A percentile compares a stretch with the other conserved stretches of the same genome.
phyloP scores from a whole-genome alignment of 1,140 invertebrate genomes.

The Papilio helenus region DNA sequence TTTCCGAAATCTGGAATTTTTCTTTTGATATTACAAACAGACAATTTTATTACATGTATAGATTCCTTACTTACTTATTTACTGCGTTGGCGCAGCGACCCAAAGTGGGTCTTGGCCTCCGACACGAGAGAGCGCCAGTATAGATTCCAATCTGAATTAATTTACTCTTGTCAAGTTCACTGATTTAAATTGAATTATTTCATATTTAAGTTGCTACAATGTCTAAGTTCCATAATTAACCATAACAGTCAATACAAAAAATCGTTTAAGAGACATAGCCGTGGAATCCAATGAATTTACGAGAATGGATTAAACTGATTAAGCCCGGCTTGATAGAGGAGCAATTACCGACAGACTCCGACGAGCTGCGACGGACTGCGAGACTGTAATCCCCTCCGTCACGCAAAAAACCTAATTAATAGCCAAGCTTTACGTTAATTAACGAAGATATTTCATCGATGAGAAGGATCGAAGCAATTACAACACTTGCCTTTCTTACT shows the following conservation, averaged over 20 bases:
- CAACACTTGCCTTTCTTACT: neutral
- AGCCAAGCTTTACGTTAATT: slow-evolving; percentile 70
- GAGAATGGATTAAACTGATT: slow-evolving; percentile 47
- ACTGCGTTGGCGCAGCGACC: no score
- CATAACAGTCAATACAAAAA: neutral
- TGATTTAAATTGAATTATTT: neutral
- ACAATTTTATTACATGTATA: no score
- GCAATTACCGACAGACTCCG: slow-evolving; percentile 62
- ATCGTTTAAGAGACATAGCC: slow-evolving; percentile 11
- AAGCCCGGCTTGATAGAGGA: slow-evolving; percentile 49
- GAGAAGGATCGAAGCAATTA: slow-evolving; percentile 27
- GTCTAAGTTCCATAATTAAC: neutral
- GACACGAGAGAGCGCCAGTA: no score
- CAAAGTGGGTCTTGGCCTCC: no score
- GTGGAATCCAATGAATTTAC: slow-evolving; percentile 35
- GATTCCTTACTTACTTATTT: no score
- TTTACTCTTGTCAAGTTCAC: neutral
- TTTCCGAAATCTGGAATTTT: no score
- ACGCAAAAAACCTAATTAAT: slow-evolving; percentile 76
- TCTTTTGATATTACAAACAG: no score
- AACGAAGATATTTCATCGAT: slow-evolving; percentile 58
- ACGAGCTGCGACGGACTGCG: slow-evolving; percentile 50
- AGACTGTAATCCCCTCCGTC: slow-evolving; percentile 59
- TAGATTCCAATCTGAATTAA: neutral
- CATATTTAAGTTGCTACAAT: neutral